Base-by-base conservation (phyloP, 2,797 vertebrate genomes). In the Smutsia temminckii region DNA sequence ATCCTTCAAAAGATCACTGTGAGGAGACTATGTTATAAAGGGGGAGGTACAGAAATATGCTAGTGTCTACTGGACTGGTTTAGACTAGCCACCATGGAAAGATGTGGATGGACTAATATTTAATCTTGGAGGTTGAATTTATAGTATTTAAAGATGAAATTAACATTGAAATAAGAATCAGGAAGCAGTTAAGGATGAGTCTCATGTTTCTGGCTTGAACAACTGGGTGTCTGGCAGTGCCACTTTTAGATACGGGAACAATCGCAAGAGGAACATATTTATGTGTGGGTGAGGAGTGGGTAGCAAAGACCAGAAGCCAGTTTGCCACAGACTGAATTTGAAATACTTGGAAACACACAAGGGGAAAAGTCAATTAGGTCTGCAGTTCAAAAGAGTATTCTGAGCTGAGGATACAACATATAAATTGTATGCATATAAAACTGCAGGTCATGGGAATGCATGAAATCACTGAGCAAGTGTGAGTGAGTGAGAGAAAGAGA, bases 81-180 rank as follows among this genome's bases (percentile, higher is more conserved):
- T 89, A 86, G 46, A 92, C 59, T 42, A 63, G 29, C n/a, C 55
- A 86, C 81, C 42, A 63, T 74, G 42, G 42, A 89, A 93, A 92
- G 86, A 53, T 7, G 21, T 21, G 21, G 14, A 32, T 16, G 37
- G 46, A 88, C 21, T 64, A 72, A 78, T 32, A 87, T 40, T 87
- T 90, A 88, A 85, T 77, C 91, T 68, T 96, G 16, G 68, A 95
- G 40, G 72, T 40, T 78, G 61, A 80, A 84, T 87, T 92, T 78
- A 68, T 6, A 94, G 37, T 37, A 68, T 12, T 57, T 37, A 63
- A 78, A 88, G 68, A 90, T 57, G 61, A 90, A 77, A 91, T n/a
- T 64, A 59, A 12, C 49, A 55, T 37, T 12, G 90, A 71, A n/a
- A 8, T 85, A 46, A 42, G 21, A 42, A 81, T 81, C 2, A 68